These are phyloP conservation scores for Hephaestus fuliginosus DNA, from an alignment of 2,797 vertebrate species.

Conservation along the genomic window DNA sequence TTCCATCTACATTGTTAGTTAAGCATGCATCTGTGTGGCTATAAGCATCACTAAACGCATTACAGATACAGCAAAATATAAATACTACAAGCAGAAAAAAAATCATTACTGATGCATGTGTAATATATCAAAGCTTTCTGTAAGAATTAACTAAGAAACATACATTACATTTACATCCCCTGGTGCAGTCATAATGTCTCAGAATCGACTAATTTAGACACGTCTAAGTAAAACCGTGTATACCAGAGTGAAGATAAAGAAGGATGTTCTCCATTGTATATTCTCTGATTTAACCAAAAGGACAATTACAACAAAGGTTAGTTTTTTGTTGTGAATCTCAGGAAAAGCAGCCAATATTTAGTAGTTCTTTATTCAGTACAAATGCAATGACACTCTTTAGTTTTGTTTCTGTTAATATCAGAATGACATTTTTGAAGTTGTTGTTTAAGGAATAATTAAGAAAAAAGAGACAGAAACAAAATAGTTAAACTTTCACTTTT, in stretches of 20 bases:
- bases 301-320: background rate
- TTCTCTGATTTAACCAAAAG: background rate
- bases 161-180: background rate
- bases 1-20: background rate
- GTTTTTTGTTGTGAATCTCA: background rate
- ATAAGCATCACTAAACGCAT: constrained; percentile 14
- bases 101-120: background rate
- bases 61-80: background rate
- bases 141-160: constrained; percentile 4
- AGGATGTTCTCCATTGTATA: background rate
- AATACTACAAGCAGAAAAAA: background rate
- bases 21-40: background rate
- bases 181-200: background rate
- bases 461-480: background rate
- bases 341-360: background rate
- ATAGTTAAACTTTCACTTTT: background rate
- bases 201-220: too few relatives aligned
- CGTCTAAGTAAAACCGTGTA: background rate
- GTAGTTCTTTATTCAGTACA: background rate
- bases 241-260: background rate
- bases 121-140: constrained; percentile 2
- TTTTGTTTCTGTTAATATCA: background rate
- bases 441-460: background rate
- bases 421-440: background rate
- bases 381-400: background rate